phyloP scores from a whole-genome alignment of 2,797 vertebrate genomes.

The Astyanax mexicanus region DNA sequence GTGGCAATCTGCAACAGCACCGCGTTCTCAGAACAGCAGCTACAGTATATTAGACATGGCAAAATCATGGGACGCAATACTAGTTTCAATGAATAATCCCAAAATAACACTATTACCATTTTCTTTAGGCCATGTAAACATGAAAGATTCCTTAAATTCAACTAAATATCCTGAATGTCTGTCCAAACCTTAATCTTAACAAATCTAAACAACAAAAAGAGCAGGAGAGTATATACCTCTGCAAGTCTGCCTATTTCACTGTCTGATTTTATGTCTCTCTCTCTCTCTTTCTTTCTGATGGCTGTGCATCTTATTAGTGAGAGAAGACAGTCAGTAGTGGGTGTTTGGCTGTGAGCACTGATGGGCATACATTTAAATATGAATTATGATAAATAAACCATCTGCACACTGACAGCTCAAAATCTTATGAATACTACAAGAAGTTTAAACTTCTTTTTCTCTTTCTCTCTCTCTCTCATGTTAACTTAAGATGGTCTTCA shows the following conservation, averaged over 20 bases:
- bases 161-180: no score
- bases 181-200: no score
- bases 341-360: constrained; percentile 22
- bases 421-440: constrained; percentile 59
- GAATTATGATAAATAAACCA: constrained; percentile 56
- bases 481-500: constrained; percentile 11
- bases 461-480: neutral
- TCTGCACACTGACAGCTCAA: constrained; percentile 53
- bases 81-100: neutral
- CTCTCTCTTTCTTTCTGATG: constrained; percentile 21
- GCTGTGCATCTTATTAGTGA: constrained; percentile 41
- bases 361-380: constrained; percentile 57
- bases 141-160: no score
- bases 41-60: no score
- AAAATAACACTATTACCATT: no score
- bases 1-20: constrained; percentile 59
- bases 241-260: no score
- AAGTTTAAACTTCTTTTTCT: no score
- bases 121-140: no score
- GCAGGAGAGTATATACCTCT: no score
- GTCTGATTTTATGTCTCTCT: no score
- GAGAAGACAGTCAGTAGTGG: constrained; percentile 26
- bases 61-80: no score
- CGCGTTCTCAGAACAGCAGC: constrained; percentile 68
- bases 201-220: no score